Conservation (phyloP, 2,888 invertebrate species). For the Hetaerina titia region DNA sequence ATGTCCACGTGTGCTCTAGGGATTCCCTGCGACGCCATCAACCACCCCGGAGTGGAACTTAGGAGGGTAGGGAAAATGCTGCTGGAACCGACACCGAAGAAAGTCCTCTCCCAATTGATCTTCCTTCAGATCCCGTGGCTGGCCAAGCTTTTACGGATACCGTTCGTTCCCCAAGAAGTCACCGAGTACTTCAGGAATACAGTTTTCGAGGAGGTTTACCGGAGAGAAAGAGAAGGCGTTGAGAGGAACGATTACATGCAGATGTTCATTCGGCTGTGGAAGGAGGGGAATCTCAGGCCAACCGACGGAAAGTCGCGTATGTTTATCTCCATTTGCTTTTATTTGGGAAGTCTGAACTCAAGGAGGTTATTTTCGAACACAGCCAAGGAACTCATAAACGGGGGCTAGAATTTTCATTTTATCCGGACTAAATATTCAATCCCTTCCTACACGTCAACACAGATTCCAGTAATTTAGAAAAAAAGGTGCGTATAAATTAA, state of each 20-base stretch:
- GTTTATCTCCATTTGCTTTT: no score
- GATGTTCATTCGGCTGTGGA: constrained; percentile 72
- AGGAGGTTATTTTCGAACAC: neutral
- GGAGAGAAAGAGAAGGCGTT: constrained; percentile 78
- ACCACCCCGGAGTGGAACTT: constrained; percentile 53
- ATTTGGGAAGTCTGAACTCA: no score
- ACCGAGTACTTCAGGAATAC: constrained; percentile 76
- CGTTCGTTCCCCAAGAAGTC: neutral
- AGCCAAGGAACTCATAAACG: neutral
- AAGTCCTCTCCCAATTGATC: neutral
- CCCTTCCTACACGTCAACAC: no score
- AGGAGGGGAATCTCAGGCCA: constrained; percentile 48
- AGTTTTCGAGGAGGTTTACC: constrained; percentile 78
- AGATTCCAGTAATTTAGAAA: no score
- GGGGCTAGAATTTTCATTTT: neutral
- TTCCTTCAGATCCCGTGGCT: constrained; percentile 47
- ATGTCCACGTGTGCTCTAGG: constrained; percentile 68
- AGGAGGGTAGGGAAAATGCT: constrained; percentile 62
- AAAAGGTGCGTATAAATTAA: no score
- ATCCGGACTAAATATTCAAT: no score
- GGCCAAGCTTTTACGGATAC: constrained; percentile 9
- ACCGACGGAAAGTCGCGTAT: neutral
- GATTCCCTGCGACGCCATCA: constrained; percentile 66
- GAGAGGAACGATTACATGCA: constrained; percentile 81
- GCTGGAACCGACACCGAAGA: constrained; percentile 60